These are phyloP conservation scores for Zapus hudsonius DNA, from an alignment of 2,113 vertebrate species.

Conservation along the genomic window DNA sequence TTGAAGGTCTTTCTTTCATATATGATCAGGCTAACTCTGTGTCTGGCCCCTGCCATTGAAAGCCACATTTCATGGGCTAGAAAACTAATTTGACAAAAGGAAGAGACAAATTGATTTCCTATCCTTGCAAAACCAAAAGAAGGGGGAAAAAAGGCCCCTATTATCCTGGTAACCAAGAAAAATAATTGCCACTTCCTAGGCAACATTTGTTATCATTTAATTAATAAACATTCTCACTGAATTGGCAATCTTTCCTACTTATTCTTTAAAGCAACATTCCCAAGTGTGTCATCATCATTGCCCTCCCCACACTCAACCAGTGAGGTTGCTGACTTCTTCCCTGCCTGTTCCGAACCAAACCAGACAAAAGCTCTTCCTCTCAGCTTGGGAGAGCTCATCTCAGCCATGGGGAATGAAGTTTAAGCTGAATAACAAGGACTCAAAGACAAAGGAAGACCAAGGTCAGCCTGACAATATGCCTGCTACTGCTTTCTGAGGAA, in stretches of 20 bases:
- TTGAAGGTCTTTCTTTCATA: background rate
- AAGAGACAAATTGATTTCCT: background rate
- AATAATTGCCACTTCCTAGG: slow-evolving; percentile 54
- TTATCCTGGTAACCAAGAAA: slow-evolving; percentile 1
- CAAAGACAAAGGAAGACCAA: slow-evolving; percentile 59
- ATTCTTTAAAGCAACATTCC: background rate
- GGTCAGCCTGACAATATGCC: slow-evolving; percentile 49
- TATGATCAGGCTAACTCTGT: background rate
- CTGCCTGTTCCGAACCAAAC: slow-evolving; percentile 22
- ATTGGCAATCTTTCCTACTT: background rate
- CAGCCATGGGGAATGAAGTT: background rate
- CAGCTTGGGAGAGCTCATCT: background rate
- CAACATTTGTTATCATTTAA: slow-evolving; percentile 59
- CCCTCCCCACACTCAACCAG: background rate
- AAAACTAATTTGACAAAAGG: slow-evolving; percentile 13
- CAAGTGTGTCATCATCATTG: background rate
- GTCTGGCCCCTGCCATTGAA: background rate
- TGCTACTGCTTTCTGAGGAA: slow-evolving; percentile 33
- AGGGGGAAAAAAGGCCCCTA: background rate
- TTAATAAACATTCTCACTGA: slow-evolving; percentile 52
- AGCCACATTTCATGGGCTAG: background rate
- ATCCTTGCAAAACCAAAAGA: slow-evolving; percentile 16
- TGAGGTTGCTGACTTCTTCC: slow-evolving; percentile 19
- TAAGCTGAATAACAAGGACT: slow-evolving; percentile 46
- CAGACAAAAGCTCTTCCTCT: slow-evolving; percentile 24